Percentiles rank a stretch among this genome's conserved stretches.
These are phyloP conservation scores for Nasua narica DNA, from an alignment of 2,797 vertebrate species.

Conservation along the genomic window DNA sequence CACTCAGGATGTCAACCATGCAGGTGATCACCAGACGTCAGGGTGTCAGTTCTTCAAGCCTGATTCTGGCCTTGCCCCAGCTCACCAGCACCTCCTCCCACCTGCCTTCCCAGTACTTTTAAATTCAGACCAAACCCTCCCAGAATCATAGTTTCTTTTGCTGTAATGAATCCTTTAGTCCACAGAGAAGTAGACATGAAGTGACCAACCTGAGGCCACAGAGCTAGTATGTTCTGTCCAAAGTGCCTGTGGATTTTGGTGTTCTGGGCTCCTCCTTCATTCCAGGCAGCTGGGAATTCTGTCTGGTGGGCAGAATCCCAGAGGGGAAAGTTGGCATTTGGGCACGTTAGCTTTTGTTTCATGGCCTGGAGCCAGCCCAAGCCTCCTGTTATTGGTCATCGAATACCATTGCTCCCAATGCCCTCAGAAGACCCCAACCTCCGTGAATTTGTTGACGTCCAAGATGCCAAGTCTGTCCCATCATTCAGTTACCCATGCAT, in stretches of 20 bases:
- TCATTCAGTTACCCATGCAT: no score
- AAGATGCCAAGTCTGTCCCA: neutral
- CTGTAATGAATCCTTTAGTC: neutral
- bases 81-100: neutral
- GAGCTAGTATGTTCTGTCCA: accelerated
- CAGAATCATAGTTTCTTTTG: neutral
- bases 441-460: neutral
- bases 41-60: neutral
- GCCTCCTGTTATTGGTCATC: neutral
- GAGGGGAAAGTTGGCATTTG: neutral
- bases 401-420: neutral
- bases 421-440: neutral
- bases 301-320: neutral
- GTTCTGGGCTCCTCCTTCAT: neutral
- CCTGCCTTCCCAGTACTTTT: neutral
- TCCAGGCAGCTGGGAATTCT: neutral
- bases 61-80: neutral
- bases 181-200: neutral
- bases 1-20: neutral
- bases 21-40: neutral
- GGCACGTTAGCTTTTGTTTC: neutral
- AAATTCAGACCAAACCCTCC: neutral
- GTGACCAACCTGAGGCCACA: neutral
- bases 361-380: neutral
- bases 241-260: accelerated